phyloP scores from a whole-genome alignment of 2,797 vertebrate genomes.

The Sorex maritimensis region DNA sequence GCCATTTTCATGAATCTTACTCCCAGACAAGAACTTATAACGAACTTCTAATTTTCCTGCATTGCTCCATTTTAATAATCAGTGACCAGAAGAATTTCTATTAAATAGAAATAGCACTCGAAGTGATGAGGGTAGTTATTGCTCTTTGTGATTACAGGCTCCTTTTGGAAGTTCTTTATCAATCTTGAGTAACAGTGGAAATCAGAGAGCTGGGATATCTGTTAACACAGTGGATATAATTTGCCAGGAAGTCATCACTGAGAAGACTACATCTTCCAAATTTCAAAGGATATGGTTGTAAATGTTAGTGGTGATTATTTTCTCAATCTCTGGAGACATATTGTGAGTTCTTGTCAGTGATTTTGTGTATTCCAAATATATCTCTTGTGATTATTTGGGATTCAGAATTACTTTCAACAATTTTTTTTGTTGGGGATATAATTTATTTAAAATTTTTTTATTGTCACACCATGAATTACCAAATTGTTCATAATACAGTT shows the following conservation, averaged over 20 bases:
- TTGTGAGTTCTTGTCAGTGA: neutral
- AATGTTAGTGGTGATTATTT: neutral
- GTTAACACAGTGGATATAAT: neutral
- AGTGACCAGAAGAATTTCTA: neutral
- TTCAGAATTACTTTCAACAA: conserved; percentile 40
- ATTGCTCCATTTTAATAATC: neutral
- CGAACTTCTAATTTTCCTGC: neutral
- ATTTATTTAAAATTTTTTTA: neutral
- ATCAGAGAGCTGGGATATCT: neutral
- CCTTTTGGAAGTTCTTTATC: neutral
- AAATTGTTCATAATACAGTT: no score
- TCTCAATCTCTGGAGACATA: neutral
- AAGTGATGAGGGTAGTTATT: neutral
- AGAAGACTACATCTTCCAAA: neutral
- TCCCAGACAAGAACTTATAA: neutral
- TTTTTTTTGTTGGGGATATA: neutral
- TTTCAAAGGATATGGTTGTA: neutral
- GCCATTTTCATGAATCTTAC: neutral
- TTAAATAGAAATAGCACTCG: neutral
- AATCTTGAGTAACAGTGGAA: neutral
- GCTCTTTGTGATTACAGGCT: neutral
- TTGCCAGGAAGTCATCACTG: neutral
- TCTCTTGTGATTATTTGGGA: neutral
- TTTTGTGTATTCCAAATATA: neutral
- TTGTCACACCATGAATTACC: neutral